A percentile compares a stretch with the other conserved stretches of the same genome.
phyloP scores from a whole-genome alignment of 2,888 invertebrate species.

The Hartigia nigra region DNA sequence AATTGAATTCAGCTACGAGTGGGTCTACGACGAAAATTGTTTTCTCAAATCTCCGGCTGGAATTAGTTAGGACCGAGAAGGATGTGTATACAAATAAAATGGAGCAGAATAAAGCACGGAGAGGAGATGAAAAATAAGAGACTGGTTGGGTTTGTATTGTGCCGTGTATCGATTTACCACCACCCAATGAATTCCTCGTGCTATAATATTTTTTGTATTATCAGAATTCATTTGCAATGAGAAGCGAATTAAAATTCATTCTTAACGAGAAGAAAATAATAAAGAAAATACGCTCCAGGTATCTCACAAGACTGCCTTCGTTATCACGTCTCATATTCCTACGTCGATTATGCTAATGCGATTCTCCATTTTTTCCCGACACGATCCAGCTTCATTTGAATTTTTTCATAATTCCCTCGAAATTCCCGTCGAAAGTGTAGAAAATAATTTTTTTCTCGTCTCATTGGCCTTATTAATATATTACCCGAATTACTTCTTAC shows the following conservation, averaged over 20 bases:
- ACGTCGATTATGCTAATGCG: neutral
- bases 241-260: neutral
- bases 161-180: neutral
- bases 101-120: neutral
- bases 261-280: neutral
- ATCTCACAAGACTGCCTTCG: neutral
- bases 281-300: neutral
- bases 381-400: neutral
- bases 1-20: conserved; percentile 48
- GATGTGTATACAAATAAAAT: neutral
- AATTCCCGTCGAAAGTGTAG: neutral
- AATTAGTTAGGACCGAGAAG: neutral
- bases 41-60: conserved; percentile 1
- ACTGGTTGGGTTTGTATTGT: neutral
- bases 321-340: neutral
- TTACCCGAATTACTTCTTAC: neutral
- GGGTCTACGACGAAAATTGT: neutral
- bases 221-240: neutral
- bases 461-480: neutral
- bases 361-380: neutral
- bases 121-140: neutral
- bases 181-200: neutral
- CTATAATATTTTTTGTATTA: neutral
- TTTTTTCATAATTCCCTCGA: neutral
- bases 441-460: neutral